These are phyloP conservation scores for Alexandromys fortis DNA, from an alignment of 2,113 vertebrate genomes.

Conservation along the genomic window DNA sequence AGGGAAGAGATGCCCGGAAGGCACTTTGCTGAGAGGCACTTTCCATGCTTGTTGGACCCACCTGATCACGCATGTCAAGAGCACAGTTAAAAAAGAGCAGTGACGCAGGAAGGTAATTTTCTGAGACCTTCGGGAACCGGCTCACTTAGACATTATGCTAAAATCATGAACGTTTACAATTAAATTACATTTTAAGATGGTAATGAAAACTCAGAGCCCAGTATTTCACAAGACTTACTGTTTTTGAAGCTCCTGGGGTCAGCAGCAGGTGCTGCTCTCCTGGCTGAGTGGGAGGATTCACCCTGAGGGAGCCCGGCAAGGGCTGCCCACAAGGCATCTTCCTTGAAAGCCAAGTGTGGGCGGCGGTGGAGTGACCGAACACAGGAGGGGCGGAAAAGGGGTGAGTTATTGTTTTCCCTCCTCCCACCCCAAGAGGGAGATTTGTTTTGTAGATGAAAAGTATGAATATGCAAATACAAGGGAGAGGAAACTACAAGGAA, in stretches of 20 bases:
- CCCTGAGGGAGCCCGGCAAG: not conserved
- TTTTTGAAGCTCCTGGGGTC: not conserved
- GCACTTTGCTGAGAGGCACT: not conserved
- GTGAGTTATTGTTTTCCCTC: not conserved
- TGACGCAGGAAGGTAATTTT: not conserved
- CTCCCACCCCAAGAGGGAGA: not conserved
- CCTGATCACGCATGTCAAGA: not conserved
- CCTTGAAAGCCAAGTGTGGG: not conserved
- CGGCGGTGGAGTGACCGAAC: not conserved
- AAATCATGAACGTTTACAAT: not conserved
- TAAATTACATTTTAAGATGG: not conserved
- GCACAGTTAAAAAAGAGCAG: not conserved
- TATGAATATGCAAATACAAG: conserved; percentile 42
- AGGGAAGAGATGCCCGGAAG: not conserved
- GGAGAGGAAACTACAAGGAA: not conserved
- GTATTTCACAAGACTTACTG: not conserved
- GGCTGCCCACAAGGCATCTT: not conserved
- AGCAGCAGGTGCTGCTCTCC: not conserved
- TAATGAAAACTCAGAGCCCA: conserved; percentile 22
- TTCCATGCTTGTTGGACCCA: not conserved
- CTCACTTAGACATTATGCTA: not conserved
- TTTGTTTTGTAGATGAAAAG: not conserved
- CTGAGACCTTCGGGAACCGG: not conserved
- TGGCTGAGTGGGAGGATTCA: not conserved
- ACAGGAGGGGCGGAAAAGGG: not conserved